Evolutionary conservation across 1,140 invertebrate genomes (phyloP).

Genomic region (Dinothrombium tinctorium): DNA sequence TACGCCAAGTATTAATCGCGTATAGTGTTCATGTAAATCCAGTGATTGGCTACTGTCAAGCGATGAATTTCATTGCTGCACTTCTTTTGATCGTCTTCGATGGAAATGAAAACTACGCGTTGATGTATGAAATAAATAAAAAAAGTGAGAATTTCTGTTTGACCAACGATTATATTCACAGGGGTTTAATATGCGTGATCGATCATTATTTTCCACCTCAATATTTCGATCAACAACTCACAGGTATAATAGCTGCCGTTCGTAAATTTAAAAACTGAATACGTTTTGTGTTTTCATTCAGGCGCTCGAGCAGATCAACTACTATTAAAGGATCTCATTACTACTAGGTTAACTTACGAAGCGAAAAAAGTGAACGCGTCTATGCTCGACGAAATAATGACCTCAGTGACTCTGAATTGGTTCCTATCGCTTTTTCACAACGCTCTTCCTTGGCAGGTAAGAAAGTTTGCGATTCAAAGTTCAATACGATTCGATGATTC

Average conservation of each 20-base stretch:
- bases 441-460: slow-evolving; percentile 7
- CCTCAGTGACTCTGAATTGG: slow-evolving; percentile 6
- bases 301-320: slow-evolving; percentile 8
- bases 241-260: background rate
- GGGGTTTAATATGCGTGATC: slow-evolving; percentile 4
- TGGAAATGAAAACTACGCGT: slow-evolving; percentile 4
- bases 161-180: background rate
- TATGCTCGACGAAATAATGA: slow-evolving; percentile 3
- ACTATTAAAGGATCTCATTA: slow-evolving; percentile 4
- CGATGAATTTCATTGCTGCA: slow-evolving; percentile 8
- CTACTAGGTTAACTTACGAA: background rate
- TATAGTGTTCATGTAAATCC: slow-evolving; percentile 9
- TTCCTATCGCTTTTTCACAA: slow-evolving; percentile 7
- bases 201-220: slow-evolving; percentile 5
- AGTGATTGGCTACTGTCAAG: slow-evolving; percentile 7
- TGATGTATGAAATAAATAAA: background rate
- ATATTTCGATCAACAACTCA: slow-evolving; percentile 4
- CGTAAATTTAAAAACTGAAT: background rate
- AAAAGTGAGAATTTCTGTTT: background rate
- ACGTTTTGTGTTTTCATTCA: background rate
- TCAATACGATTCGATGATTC: no score
- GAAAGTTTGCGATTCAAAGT: no score
- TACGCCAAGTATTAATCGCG: slow-evolving; percentile 1
- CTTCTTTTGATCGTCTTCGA: slow-evolving; percentile 1
- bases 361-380: background rate